Evolutionary conservation across 2,888 invertebrate species (phyloP), one percentile per base, ranked within the genome.

Genomic region (Esperia sulphurella): DNA sequence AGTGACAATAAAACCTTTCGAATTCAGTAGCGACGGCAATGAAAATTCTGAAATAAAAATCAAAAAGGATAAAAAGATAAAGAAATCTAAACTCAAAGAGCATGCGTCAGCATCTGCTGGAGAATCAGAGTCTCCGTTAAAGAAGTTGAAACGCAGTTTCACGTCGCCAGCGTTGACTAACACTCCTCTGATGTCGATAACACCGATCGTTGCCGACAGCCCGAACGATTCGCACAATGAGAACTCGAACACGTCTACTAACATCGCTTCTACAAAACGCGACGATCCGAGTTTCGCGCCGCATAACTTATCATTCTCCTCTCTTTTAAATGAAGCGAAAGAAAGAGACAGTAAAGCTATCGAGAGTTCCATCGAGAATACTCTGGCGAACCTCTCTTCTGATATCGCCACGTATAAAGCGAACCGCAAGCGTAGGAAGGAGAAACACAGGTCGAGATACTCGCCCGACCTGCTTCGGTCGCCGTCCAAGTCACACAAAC

Each of bases 361-460:
- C 30, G 89, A 88, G 57, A 87, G 82, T 53, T 88, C 88, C 0
- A 85, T 89, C 51, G 89, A 89, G 61, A 89, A 62, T 49, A 88
- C 89, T 1, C 63, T 89, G 46, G 89, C 88, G 10, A 89, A 89
- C 55, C 59, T 89, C 8, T 87, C 89, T 0, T 89, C 88, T 0
- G 89, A 89, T 55, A 89, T 89, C 49, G 89, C 89, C 29, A 88
- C 85, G 50, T 89, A 91, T 52, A 92, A 92, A 68, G 92, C 92
- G 37, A 93, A 92, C 49, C 92, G 94, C 58, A 94, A 94, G 66
- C 86, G 94, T 8, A 90, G 94, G 63, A 91, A 94, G 75, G 95
- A 95, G 63, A 95, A 95, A 63, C 95, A 95, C 65, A 92, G 94
- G 67, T 93, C 91, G 53, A 87, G 94, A 53, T 95, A 95, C 64